Percentiles rank a stretch among this genome's conserved stretches.
These are phyloP conservation scores for Arenaria interpres DNA, from an alignment of 2,113 vertebrate genomes.

Conservation along the genomic window DNA sequence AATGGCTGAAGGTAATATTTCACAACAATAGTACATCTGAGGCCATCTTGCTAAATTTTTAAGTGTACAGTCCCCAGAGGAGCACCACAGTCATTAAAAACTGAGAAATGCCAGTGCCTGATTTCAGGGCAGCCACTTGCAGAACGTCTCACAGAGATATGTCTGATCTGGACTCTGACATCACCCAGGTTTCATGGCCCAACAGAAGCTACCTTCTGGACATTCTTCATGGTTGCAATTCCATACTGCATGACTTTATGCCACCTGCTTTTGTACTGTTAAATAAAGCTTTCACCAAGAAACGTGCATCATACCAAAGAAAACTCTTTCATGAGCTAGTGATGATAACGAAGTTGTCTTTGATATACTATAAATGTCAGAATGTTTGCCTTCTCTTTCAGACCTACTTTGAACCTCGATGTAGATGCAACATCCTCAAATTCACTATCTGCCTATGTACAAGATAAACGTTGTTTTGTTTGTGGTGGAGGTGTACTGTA, in stretches of 20 bases:
- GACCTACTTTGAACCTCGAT: not conserved
- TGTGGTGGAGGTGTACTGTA: not conserved
- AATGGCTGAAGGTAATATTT: not conserved
- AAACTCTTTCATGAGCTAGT: not conserved
- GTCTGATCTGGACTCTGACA: not conserved
- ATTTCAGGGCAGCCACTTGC: not conserved
- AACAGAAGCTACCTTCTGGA: not conserved
- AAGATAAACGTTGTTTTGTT: not conserved
- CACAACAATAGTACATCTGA: not conserved
- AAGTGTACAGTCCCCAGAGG: not conserved
- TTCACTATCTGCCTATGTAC: not conserved
- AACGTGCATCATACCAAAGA: not conserved
- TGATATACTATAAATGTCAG: not conserved
- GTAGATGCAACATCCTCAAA: not conserved
- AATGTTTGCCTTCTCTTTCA: not conserved
- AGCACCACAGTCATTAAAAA: not conserved
- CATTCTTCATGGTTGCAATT: not conserved
- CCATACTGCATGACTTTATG: not conserved
- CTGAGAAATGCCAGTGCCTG: not conserved
- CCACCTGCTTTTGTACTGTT: not conserved
- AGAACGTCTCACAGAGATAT: not conserved
- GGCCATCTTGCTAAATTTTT: not conserved
- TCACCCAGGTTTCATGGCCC: not conserved
- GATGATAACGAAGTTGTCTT: not conserved
- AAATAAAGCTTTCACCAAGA: not conserved